A percentile compares a stretch with the other conserved stretches of the same genome.
phyloP scores from a whole-genome alignment of 2,888 invertebrate species.

The Leptura quadrifasciata region DNA sequence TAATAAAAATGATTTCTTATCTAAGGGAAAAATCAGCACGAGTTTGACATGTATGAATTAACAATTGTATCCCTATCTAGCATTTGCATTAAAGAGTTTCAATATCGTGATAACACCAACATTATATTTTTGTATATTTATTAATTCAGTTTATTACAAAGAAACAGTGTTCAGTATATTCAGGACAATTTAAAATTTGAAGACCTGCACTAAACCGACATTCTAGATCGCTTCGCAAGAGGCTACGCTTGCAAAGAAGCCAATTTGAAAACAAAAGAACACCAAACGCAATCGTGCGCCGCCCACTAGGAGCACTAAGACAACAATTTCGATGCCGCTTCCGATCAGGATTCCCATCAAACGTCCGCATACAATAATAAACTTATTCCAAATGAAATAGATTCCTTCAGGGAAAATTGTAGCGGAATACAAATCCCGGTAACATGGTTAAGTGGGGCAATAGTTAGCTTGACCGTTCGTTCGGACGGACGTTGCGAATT shows the following conservation, averaged over 20 bases:
- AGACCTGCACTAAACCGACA: too few relatives aligned
- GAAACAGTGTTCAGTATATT: too few relatives aligned
- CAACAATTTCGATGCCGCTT: neutral
- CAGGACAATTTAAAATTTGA: too few relatives aligned
- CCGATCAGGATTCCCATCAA: neutral
- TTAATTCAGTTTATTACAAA: too few relatives aligned
- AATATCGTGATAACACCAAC: too few relatives aligned
- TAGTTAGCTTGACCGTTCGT: slow-evolving; percentile 7
- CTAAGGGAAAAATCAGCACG: too few relatives aligned
- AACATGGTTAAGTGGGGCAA: slow-evolving; percentile 5
- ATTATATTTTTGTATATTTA: too few relatives aligned
- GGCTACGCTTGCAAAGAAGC: neutral
- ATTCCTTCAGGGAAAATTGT: neutral
- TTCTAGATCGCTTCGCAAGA: too few relatives aligned
- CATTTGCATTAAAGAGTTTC: too few relatives aligned
- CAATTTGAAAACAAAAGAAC: neutral
- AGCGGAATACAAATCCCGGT: slow-evolving; percentile 11
- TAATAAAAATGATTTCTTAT: too few relatives aligned
- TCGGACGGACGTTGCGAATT: neutral
- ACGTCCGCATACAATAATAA: slow-evolving; percentile 1
- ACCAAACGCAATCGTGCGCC: neutral
- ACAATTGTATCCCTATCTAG: too few relatives aligned
- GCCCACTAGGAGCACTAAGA: neutral
- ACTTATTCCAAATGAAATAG: slow-evolving; percentile 1
- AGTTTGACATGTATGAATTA: too few relatives aligned